Conservation (phyloP, 2,797 vertebrate genomes). For the Crocodylus rhombifer region DNA sequence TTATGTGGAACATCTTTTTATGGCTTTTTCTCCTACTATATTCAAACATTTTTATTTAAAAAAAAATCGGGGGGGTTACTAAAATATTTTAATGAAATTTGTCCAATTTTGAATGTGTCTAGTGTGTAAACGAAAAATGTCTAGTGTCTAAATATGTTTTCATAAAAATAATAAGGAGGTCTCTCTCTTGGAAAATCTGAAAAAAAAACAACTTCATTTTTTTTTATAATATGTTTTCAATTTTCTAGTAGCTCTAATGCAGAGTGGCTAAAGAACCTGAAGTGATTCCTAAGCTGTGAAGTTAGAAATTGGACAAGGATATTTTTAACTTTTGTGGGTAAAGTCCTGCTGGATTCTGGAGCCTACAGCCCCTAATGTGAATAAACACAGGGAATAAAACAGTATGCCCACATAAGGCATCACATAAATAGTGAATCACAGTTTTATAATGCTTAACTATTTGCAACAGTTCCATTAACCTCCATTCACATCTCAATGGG, state of each 20-base stretch:
- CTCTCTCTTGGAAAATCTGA: constrained; percentile 15
- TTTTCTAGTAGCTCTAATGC: not conserved
- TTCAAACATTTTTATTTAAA: constrained; percentile 6
- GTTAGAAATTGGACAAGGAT: not conserved
- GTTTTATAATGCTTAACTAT: not conserved
- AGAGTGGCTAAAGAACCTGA: not conserved
- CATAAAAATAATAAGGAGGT: not conserved
- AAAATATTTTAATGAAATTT: too few relatives aligned
- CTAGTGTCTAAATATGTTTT: not conserved
- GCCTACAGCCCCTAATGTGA: not conserved
- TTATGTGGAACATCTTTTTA: not conserved
- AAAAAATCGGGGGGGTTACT: not conserved
- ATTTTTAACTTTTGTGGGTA: not conserved
- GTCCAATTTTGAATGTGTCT: too few relatives aligned
- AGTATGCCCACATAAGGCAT: not conserved
- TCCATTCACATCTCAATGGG: not conserved
- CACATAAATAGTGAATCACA: not conserved
- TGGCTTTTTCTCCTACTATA: not conserved
- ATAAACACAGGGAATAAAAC: not conserved
- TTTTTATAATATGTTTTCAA: not conserved
- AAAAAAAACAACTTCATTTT: not conserved
- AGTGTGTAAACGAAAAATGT: too few relatives aligned
- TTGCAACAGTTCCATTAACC: not conserved
- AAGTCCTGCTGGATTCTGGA: not conserved
- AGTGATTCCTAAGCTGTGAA: not conserved